A percentile compares a stretch with the other conserved stretches of the same genome.
Conservation (phyloP, 2,888 invertebrate genomes). For the Coenonympha arcania region DNA sequence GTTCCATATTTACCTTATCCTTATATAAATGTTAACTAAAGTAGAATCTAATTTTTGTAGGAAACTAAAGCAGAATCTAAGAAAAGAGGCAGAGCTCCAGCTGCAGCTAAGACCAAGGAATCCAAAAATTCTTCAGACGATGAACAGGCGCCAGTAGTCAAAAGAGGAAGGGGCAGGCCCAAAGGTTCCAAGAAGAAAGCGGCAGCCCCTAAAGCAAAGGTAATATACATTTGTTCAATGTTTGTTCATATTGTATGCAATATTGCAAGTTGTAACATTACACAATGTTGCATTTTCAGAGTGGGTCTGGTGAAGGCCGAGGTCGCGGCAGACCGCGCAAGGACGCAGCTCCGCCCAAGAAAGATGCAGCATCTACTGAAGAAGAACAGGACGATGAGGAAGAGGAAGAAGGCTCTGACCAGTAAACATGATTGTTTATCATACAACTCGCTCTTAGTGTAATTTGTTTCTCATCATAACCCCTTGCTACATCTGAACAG, state of each 20-base stretch:
- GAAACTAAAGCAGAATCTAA: conserved; percentile 68
- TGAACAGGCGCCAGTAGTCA: conserved; percentile 70
- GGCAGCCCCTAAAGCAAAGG: conserved; percentile 62
- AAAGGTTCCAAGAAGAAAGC: conserved; percentile 73
- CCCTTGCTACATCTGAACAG: conserved; percentile 27
- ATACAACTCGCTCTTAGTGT: conserved; percentile 60
- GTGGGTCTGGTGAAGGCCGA: conserved; percentile 57
- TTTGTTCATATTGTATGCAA: too few species aligned
- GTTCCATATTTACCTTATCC: too few species aligned
- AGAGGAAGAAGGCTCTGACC: conserved; percentile 70
- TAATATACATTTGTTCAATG: conserved; percentile 27
- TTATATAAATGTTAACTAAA: too few species aligned
- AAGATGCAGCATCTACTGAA: conserved; percentile 66
- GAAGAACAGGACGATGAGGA: conserved; percentile 71
- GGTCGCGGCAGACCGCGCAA: conserved; percentile 69
- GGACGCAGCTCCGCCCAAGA: conserved; percentile 65
- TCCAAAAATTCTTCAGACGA: conserved; percentile 71
- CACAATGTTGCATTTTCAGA: conserved; percentile 39
- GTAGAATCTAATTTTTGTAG: conserved; percentile 41
- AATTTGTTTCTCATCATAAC: conserved; percentile 68
- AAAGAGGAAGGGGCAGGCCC: conserved; percentile 72
- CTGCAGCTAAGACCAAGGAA: conserved; percentile 64
- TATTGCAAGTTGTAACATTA: too few species aligned
- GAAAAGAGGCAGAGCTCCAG: conserved; percentile 65
- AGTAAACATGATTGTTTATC: conserved; percentile 56